These are phyloP conservation scores for Polypterus senegalus DNA, from an alignment of 2,113 vertebrate species.

Conservation along the genomic window DNA sequence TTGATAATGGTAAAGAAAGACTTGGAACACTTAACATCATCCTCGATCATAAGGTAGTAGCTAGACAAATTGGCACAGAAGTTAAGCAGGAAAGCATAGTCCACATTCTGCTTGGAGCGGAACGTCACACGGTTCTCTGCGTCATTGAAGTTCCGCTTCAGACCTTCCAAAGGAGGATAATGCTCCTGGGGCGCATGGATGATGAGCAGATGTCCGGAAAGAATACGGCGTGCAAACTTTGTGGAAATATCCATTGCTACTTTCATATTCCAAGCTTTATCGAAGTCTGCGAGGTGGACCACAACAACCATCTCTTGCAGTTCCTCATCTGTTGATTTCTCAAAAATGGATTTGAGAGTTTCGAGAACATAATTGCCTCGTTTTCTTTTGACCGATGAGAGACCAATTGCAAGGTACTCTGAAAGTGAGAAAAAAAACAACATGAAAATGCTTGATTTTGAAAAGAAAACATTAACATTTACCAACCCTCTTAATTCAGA, in stretches of 20 bases:
- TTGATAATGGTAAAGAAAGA: constrained; percentile 55
- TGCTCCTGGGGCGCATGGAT: constrained; percentile 34
- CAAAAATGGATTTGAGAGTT: constrained; percentile 64
- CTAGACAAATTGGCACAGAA: constrained; percentile 53
- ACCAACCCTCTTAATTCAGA: background rate
- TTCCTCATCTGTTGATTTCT: constrained; percentile 51
- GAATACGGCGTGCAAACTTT: constrained; percentile 39
- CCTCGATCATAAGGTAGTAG: constrained; percentile 76
- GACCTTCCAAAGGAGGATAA: constrained; percentile 42
- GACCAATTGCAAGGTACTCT: constrained; percentile 62
- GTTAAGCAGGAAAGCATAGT: constrained; percentile 62
- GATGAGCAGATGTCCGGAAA: constrained; percentile 51
- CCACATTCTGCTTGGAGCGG: constrained; percentile 71
- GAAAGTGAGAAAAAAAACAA: constrained; percentile 9
- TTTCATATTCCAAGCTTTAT: constrained; percentile 39
- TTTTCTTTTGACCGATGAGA: constrained; percentile 42
- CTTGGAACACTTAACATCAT: constrained; percentile 42
- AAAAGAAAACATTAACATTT: background rate
- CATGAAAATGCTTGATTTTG: no score
- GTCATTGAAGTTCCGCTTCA: constrained; percentile 56
- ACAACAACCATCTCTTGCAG: constrained; percentile 61
- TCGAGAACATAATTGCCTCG: constrained; percentile 48
- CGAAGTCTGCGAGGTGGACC: constrained; percentile 55
- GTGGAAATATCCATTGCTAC: constrained; percentile 25
- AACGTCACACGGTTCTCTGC: constrained; percentile 50